A percentile compares a stretch with the other conserved stretches of the same genome.
Evolutionary conservation across 2,113 vertebrate genomes (phyloP).

Genomic region (Paracanthobrama guichenoti): DNA sequence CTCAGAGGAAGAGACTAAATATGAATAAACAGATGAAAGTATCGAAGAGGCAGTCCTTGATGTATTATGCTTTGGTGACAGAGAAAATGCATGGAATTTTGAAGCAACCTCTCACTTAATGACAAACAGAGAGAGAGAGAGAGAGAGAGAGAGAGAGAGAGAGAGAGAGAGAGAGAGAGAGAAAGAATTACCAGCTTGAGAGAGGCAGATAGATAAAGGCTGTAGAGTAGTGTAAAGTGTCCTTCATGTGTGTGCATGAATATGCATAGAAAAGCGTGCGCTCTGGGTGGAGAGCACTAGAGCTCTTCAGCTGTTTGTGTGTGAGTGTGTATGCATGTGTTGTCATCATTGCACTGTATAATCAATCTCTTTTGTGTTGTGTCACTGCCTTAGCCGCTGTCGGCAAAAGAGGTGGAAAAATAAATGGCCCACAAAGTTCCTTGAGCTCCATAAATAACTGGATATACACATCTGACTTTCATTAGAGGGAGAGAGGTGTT

Average conservation of each 20-base stretch:
- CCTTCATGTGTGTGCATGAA: constrained; percentile 44
- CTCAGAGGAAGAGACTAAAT: neutral
- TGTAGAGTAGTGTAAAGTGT: constrained; percentile 46
- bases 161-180: neutral
- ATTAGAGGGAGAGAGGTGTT: constrained; percentile 3
- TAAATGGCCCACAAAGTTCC: constrained; percentile 20
- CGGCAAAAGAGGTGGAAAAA: constrained; percentile 25
- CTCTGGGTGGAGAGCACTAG: constrained; percentile 16
- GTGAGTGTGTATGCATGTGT: neutral
- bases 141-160: neutral
- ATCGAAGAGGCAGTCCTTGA: neutral
- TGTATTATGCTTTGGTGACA: constrained; percentile 44
- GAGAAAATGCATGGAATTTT: constrained; percentile 41
- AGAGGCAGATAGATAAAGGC: constrained; percentile 8
- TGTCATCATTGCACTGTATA: constrained; percentile 4
- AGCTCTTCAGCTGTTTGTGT: constrained; percentile 23
- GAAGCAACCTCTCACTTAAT: neutral
- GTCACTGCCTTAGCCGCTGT: neutral
- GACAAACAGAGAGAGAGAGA: neutral
- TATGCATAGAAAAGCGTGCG: constrained; percentile 41
- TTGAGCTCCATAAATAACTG: constrained; percentile 39
- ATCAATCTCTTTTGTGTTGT: constrained; percentile 7
- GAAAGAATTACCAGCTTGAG: neutral
- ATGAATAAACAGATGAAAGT: neutral
- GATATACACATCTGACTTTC: constrained; percentile 43